Percentiles rank a stretch among this genome's conserved stretches.
Conservation (phyloP, 2,113 vertebrate genomes). For the Aplodontia rufa region DNA sequence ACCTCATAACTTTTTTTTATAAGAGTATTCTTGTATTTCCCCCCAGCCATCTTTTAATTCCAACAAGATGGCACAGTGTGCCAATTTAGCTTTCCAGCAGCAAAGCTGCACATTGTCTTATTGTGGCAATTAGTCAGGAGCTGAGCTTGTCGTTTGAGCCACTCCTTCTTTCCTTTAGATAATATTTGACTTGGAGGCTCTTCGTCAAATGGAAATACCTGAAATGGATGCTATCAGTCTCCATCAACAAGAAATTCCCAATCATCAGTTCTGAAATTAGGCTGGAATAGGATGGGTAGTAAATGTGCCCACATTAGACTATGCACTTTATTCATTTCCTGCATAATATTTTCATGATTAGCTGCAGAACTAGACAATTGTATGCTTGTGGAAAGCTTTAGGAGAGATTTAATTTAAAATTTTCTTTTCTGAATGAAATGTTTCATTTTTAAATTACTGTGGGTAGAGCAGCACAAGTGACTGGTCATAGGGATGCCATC, state of each 20-base stretch:
- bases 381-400: background rate
- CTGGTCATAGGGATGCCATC: background rate
- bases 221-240: background rate
- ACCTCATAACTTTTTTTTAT: constrained; percentile 76
- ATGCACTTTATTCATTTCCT: background rate
- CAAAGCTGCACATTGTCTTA: background rate
- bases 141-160: constrained; percentile 33
- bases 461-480: background rate
- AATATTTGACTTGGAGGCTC: constrained; percentile 14
- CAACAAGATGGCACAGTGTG: constrained; percentile 59
- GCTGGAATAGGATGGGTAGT: background rate
- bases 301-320: background rate
- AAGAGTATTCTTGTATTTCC: constrained; percentile 61
- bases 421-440: constrained; percentile 43
- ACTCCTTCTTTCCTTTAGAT: constrained; percentile 21
- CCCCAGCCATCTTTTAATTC: constrained; percentile 77
- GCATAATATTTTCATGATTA: background rate
- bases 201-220: constrained; percentile 21
- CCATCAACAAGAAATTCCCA: constrained; percentile 41
- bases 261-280: background rate
- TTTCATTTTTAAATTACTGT: constrained; percentile 52
- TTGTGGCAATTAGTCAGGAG: constrained; percentile 64
- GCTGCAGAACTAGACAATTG: background rate
- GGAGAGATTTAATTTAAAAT: background rate
- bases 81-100: constrained; percentile 55